phyloP scores from a whole-genome alignment of 2,888 invertebrate genomes.

The Eupelmus urozonus region DNA sequence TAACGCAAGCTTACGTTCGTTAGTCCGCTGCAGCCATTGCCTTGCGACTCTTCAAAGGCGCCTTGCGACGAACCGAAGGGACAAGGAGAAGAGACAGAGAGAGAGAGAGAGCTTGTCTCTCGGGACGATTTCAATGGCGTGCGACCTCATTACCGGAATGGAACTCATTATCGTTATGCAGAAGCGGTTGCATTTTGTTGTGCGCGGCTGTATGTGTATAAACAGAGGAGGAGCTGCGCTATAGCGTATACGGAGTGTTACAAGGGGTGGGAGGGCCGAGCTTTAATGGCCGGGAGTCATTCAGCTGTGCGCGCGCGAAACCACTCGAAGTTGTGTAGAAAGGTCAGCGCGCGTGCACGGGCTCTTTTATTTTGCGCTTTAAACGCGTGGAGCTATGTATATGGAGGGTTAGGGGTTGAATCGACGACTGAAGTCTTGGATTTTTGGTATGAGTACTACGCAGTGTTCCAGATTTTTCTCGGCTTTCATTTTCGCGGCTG shows the following conservation, averaged over 20 bases:
- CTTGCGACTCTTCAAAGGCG: constrained; percentile 45
- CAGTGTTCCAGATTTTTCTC: too few species aligned
- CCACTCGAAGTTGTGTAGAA: constrained; percentile 45
- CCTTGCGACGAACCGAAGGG: background rate
- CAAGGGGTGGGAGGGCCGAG: constrained; percentile 49
- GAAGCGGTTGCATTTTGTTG: constrained; percentile 68
- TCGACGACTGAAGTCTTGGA: constrained; percentile 1
- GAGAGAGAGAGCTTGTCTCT: constrained; percentile 15
- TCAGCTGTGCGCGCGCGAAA: constrained; percentile 67
- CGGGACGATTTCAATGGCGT: constrained; percentile 53
- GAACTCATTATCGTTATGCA: constrained; percentile 73
- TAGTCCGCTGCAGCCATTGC: constrained; percentile 58
- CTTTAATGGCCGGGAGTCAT: constrained; percentile 72
- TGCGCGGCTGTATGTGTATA: constrained; percentile 20
- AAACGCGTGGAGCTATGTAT: background rate
- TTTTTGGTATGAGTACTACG: too few species aligned
- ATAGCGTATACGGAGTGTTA: constrained; percentile 9
- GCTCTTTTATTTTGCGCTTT: constrained; percentile 46
- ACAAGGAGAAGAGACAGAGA: constrained; percentile 6
- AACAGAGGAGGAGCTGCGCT: constrained; percentile 21
- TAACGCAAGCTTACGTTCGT: background rate
- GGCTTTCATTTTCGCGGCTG: too few species aligned
- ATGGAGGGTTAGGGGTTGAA: constrained; percentile 9
- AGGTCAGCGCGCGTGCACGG: background rate
- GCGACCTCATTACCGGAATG: constrained; percentile 76